Base-by-base conservation (phyloP, 2,888 invertebrate genomes). In the Nemotelus pantherinus region DNA sequence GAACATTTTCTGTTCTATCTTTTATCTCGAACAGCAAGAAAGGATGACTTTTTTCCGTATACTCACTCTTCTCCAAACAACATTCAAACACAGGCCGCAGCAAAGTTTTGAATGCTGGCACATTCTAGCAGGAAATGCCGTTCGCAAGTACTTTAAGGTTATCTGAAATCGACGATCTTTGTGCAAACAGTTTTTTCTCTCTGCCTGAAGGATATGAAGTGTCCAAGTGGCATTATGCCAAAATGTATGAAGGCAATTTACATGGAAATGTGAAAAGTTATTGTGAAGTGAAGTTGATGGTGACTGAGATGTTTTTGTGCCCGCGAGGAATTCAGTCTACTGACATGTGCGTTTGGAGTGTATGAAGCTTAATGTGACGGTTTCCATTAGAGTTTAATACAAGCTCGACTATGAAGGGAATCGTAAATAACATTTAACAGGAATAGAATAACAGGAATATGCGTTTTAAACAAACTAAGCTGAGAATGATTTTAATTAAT, bases 191-290 rank as follows among this genome's bases (percentile, higher is more conserved):
- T 41, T 63, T 48, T 50, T 64, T 68, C 25, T 25, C 7, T 4
- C 5, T 58, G 5, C 6, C 68, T 48, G 39, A 68, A 50, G 50
- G 48, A 50, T 50, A 65, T 68, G 50, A 50, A 50, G 68, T 68
- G 68, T 68, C 68, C 68, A 68, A 50, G 53, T 68, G 68, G 68
- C 48, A 68, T 39, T 68, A 50, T 68, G 68, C 68, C 68, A 68
- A 41, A 68, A 68, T 63, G 43, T 63, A 63, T 63, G 63, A 63
- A 43, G 43, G 63, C 43, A 63, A 63, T 63, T 63, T 63, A 41
- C 63, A 39, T 39, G 63, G 25, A 63, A 41, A 63, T 58, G 58
- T 58, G 25, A 7, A 58, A 58, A 58, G n/a, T 58, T 58, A 7
- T 58, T 58, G 10, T 58, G 25, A 10, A 25, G 58, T 58, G 58